These are phyloP conservation scores for Yponomeuta sedellus DNA, from an alignment of 2,888 invertebrate genomes.

Conservation along the genomic window DNA sequence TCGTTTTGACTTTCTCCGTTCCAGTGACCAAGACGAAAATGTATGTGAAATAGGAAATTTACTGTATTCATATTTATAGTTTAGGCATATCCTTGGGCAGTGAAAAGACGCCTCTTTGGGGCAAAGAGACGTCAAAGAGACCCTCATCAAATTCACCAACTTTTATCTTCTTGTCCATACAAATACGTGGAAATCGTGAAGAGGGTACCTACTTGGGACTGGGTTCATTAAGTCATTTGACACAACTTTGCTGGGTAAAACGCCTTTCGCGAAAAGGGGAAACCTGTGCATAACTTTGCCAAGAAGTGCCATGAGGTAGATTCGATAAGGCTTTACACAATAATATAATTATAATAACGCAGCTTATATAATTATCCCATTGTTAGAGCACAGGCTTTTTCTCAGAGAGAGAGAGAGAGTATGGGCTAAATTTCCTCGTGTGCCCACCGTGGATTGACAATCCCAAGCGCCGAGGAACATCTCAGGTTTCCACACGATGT, in stretches of 20 bases:
- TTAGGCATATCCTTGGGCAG: neutral
- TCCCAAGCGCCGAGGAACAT: too few species aligned
- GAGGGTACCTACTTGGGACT: neutral
- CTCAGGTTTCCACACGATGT: too few species aligned
- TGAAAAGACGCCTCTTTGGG: neutral
- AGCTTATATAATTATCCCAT: too few species aligned
- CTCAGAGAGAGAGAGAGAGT: too few species aligned
- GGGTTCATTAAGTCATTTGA: conserved; percentile 13
- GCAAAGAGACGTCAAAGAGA: conserved; percentile 9
- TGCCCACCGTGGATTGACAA: too few species aligned
- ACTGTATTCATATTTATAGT: neutral
- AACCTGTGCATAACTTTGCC: neutral
- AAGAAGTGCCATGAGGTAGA: too few species aligned
- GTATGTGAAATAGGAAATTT: neutral
- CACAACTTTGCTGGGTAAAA: neutral
- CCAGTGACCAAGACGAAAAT: too few species aligned
- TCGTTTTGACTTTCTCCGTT: too few species aligned
- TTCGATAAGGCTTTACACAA: too few species aligned
- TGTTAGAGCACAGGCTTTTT: too few species aligned
- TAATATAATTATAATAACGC: too few species aligned
- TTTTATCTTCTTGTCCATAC: conserved; percentile 11
- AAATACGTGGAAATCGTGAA: conserved; percentile 9
- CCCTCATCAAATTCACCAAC: conserved; percentile 12
- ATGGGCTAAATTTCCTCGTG: too few species aligned
- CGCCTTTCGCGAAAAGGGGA: neutral